Evolutionary conservation across 2,888 invertebrate species (phyloP), one percentile per base, ranked within the genome.

Genomic region (Ecliptopera silaceata): DNA sequence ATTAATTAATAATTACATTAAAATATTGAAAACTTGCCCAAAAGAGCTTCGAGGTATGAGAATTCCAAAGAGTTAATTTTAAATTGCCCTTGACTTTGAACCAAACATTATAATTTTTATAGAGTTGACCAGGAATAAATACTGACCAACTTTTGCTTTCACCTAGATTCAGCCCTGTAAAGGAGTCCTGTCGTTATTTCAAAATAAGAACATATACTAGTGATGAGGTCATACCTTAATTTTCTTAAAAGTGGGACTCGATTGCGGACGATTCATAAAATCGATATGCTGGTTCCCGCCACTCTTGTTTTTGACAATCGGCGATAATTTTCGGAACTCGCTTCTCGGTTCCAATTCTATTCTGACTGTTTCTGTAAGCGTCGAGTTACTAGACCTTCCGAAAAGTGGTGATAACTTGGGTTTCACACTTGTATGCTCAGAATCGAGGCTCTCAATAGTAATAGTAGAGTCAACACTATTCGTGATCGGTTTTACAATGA

Each of bases 331-430:
- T 60, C 90, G 77, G 36, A 80, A 86, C 61, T 90, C 89, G 18
- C 50, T 80, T 5, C 88, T 72, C 0, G 90, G 84, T 58, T 91
- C 91, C 71, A 92, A 56, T 57, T 92, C 91, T 64, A 91, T 81
- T 43, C 80, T 74, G 0, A 80, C 83, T 0, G 79, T 77, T 29
- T 86, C 86, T 0, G 72, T 72, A 0, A 74, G 71, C 0, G 71
- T 76, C 0, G 83, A 75, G 18, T 82, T 77, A 51, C 82, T 86
- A 0, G 76, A 71, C 8, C 79, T 74, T 0, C 91, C 91, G 38
- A 92, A 91, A 0, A 91, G 59, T 0, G 91, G 91, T 0, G 91
- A 91, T 6, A 92, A 34, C 53, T 87, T 89, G 0, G 91, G 89
- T 47, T 83, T 89, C 1, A 64, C 70, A 26, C 80, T 81, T 0